A percentile compares a stretch with the other conserved stretches of the same genome.
phyloP scores from a whole-genome alignment of 2,113 vertebrate genomes.

The Neofelis nebulosa region DNA sequence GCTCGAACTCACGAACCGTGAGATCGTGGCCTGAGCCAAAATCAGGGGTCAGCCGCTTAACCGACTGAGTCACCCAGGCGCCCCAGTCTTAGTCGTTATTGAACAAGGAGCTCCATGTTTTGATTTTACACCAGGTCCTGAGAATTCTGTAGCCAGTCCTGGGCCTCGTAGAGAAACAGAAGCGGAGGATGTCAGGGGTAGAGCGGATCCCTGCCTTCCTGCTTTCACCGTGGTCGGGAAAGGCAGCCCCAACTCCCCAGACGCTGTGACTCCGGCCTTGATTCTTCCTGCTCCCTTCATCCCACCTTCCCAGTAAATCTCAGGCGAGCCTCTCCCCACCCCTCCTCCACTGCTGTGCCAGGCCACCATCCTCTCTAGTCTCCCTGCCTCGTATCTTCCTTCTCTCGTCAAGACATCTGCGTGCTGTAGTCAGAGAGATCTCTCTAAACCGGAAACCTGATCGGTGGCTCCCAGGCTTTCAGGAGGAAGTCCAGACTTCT shows the following conservation, averaged over 20 bases:
- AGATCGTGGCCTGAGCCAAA: too few relatives aligned
- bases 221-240: too few relatives aligned
- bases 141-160: not conserved
- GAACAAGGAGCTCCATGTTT: not conserved
- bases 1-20: too few relatives aligned
- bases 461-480: not conserved
- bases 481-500: not conserved
- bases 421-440: not conserved
- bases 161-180: not conserved
- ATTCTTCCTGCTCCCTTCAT: not conserved
- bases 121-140: not conserved
- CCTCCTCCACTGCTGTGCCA: accelerated
- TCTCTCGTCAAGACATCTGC: not conserved
- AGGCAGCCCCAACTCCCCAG: not conserved
- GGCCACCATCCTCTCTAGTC: not conserved
- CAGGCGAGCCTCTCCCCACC: accelerated
- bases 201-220: not conserved
- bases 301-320: too few relatives aligned
- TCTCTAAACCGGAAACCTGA: not conserved
- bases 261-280: accelerated
- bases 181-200: not conserved
- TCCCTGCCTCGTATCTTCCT: not conserved
- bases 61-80: too few relatives aligned
- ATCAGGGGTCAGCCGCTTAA: too few relatives aligned
- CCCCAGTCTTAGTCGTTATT: not conserved